Percentiles rank a stretch among this genome's conserved stretches.
These are phyloP conservation scores for Dolomedes plantarius DNA, from an alignment of 2,888 invertebrate genomes.

Conservation along the genomic window DNA sequence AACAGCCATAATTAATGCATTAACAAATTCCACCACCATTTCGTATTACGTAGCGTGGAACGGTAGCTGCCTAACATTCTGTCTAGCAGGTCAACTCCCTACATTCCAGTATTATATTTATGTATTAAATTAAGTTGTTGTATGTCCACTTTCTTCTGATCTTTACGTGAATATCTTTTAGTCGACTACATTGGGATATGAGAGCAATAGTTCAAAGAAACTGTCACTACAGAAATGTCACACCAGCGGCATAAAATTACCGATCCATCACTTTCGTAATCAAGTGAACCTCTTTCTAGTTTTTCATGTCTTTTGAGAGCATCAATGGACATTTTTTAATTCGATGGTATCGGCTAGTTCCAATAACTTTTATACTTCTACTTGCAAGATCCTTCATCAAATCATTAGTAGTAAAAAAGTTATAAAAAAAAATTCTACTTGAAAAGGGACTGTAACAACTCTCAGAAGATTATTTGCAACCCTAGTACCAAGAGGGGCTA, in stretches of 20 bases:
- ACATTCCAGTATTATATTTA: constrained; percentile 14
- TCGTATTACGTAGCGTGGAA: not conserved
- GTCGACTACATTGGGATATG: not conserved
- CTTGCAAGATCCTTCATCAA: not conserved
- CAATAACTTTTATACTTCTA: not conserved
- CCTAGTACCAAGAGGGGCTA: too few species aligned
- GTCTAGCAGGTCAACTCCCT: constrained; percentile 17
- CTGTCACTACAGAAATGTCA: not conserved
- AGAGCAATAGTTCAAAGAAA: not conserved
- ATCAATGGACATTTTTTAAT: not conserved
- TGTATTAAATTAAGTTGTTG: constrained; percentile 11
- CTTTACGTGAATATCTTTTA: not conserved
- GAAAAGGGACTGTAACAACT: too few species aligned
- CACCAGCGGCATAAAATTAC: constrained; percentile 6
- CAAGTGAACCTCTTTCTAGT: not conserved
- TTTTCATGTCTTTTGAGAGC: not conserved
- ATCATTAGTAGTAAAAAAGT: not conserved
- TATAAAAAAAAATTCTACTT: not conserved
- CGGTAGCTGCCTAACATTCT: constrained; percentile 6
- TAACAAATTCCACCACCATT: not conserved
- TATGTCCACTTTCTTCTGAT: constrained; percentile 10
- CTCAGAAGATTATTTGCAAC: too few species aligned
- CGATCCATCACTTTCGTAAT: not conserved
- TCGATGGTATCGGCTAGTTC: not conserved
- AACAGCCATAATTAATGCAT: not conserved